phyloP scores from a whole-genome alignment of 2,888 invertebrate species.

The Cybosia mesomella region DNA sequence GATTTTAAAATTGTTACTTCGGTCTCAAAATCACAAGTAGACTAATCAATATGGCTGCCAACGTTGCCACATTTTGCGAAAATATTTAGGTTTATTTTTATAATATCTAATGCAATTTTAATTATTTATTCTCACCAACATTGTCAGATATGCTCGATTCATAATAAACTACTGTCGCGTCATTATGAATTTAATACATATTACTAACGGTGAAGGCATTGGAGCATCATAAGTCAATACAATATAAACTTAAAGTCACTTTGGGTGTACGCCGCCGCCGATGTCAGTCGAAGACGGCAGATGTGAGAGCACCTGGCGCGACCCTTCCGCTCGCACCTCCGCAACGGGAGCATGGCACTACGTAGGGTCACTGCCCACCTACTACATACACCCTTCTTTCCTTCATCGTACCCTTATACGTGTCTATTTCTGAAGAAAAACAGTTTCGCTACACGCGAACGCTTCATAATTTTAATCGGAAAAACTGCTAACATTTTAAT shows the following conservation, averaged over 20 bases:
- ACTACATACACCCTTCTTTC: slow-evolving; percentile 74
- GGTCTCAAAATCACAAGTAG: slow-evolving; percentile 63
- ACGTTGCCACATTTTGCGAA: slow-evolving; percentile 51
- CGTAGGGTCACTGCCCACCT: slow-evolving; percentile 84
- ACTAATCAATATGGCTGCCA: slow-evolving; percentile 65
- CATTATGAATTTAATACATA: slow-evolving; percentile 20
- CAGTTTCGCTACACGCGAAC: slow-evolving; percentile 78
- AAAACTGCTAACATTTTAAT: slow-evolving; percentile 66
- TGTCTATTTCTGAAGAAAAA: slow-evolving; percentile 69
- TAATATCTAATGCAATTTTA: slow-evolving; percentile 1
- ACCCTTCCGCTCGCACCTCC: slow-evolving; percentile 80
- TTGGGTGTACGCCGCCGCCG: slow-evolving; percentile 64
- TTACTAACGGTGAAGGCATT: slow-evolving; percentile 70
- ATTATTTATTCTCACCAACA: neutral
- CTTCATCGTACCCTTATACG: slow-evolving; percentile 67
- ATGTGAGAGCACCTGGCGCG: slow-evolving; percentile 84
- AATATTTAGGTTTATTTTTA: slow-evolving; percentile 13
- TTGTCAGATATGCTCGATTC: neutral
- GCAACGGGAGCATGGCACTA: slow-evolving; percentile 52
- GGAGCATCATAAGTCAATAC: slow-evolving; percentile 72
- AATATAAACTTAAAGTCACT: slow-evolving; percentile 60
- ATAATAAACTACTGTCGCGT: neutral
- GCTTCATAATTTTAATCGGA: slow-evolving; percentile 73
- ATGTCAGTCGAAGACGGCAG: slow-evolving; percentile 79
- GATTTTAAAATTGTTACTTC: slow-evolving; percentile 57